phyloP scores from a whole-genome alignment of 2,888 invertebrate species.

The Monochamus alternatus region DNA sequence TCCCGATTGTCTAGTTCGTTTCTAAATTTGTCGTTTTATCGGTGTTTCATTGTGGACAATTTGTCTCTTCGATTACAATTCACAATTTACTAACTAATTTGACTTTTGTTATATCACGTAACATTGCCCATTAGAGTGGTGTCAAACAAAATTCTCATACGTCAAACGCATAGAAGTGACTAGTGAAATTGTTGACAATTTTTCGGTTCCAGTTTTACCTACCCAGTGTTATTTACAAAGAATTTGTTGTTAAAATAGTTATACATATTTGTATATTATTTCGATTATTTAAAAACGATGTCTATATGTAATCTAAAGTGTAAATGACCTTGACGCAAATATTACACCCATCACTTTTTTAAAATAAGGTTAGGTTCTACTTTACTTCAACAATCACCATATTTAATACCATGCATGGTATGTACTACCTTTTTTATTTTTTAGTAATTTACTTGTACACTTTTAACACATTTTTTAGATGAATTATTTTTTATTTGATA shows the following conservation, averaged over 20 bases:
- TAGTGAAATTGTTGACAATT: conserved; percentile 55
- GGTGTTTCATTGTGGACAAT: conserved; percentile 31
- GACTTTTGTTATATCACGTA: conserved; percentile 56
- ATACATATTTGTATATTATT: conserved; percentile 14
- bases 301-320: conserved; percentile 53
- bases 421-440: conserved; percentile 61
- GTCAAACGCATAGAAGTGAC: conserved; percentile 54
- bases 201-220: conserved; percentile 27
- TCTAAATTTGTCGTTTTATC: conserved; percentile 59
- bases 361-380: conserved; percentile 69
- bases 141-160: conserved; percentile 56
- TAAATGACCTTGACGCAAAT: conserved; percentile 70
- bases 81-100: conserved; percentile 38
- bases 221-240: conserved; percentile 21
- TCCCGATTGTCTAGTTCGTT: conserved; percentile 51
- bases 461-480: conserved; percentile 32
- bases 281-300: conserved; percentile 42
- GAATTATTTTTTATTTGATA: conserved; percentile 3
- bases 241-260: conserved; percentile 33
- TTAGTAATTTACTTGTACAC: conserved; percentile 50
- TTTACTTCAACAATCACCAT: conserved; percentile 66
- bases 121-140: conserved; percentile 53
- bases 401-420: conserved; percentile 69
- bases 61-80: conserved; percentile 25
- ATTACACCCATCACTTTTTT: conserved; percentile 70